Evolutionary conservation across 2,797 vertebrate genomes (phyloP).

Genomic region (Holocentrus rufus): DNA sequence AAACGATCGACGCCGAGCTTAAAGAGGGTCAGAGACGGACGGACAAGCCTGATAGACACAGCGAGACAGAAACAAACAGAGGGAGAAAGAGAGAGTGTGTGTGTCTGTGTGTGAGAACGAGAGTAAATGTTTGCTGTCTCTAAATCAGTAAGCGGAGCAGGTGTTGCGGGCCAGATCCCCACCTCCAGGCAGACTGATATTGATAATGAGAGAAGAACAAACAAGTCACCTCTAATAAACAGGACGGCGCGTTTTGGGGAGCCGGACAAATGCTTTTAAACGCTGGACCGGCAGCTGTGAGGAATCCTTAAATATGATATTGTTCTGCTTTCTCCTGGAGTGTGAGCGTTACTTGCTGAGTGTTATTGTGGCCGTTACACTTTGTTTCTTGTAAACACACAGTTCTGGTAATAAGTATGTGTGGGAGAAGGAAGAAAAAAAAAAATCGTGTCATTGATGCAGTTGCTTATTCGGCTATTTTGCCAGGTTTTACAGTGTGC

Average conservation of each 20-base stretch:
- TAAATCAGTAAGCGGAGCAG: conserved; percentile 35
- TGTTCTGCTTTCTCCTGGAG: background rate
- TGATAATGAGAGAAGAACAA: conserved; percentile 42
- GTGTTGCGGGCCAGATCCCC: conserved; percentile 35
- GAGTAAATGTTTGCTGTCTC: conserved; percentile 37
- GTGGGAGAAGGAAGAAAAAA: background rate
- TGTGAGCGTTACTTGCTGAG: background rate
- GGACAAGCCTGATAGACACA: too few species aligned
- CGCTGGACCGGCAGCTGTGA: background rate
- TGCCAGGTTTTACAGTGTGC: conserved; percentile 35
- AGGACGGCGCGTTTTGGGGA: background rate
- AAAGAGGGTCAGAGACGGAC: too few species aligned
- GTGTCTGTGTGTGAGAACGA: background rate
- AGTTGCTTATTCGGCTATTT: conserved; percentile 32
- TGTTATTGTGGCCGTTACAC: background rate
- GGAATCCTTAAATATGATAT: background rate
- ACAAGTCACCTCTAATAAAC: conserved; percentile 38
- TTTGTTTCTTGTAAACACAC: conserved; percentile 14
- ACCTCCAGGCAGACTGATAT: conserved; percentile 38
- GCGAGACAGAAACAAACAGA: background rate
- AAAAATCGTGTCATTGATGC: conserved; percentile 20
- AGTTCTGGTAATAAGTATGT: conserved; percentile 28
- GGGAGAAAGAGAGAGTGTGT: conserved; percentile 1
- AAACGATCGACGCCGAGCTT: too few species aligned
- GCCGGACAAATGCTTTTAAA: conserved; percentile 34